These are phyloP conservation scores for Phrynosoma blainvillii DNA, from an alignment of 2,113 vertebrate species.

Conservation along the genomic window DNA sequence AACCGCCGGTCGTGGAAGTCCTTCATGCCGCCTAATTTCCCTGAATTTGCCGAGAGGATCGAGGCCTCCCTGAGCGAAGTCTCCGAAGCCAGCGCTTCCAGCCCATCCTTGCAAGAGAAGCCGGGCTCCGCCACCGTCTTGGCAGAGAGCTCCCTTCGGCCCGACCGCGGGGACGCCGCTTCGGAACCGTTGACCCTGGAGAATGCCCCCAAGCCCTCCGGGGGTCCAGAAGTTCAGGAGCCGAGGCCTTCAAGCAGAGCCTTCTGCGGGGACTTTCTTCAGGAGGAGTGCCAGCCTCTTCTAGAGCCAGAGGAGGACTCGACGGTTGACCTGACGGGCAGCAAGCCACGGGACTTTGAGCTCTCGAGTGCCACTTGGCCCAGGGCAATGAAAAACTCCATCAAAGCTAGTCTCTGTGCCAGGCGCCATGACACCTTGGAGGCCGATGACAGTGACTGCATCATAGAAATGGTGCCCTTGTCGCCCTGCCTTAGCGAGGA, in stretches of 20 bases:
- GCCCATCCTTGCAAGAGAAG: slow-evolving; percentile 84
- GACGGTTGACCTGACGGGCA: neutral
- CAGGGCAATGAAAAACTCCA: slow-evolving; percentile 75
- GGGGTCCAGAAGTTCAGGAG: slow-evolving; percentile 53
- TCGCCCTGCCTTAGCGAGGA: slow-evolving; percentile 94
- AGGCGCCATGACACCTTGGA: slow-evolving; percentile 79
- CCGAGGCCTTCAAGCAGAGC: slow-evolving; percentile 52
- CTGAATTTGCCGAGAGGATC: slow-evolving; percentile 92
- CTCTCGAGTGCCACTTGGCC: slow-evolving; percentile 83
- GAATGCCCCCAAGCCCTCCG: slow-evolving; percentile 67
- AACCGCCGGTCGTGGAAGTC: slow-evolving; percentile 97
- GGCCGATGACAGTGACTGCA: slow-evolving; percentile 68
- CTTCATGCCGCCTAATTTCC: slow-evolving; percentile 95
- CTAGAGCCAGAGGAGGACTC: slow-evolving; percentile 41
- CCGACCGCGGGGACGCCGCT: slow-evolving; percentile 60
- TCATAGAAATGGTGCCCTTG: slow-evolving; percentile 80
- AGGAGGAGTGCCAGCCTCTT: slow-evolving; percentile 68
- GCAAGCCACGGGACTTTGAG: slow-evolving; percentile 59
- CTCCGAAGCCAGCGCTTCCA: slow-evolving; percentile 77
- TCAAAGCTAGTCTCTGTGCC: slow-evolving; percentile 68
- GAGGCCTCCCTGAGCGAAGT: slow-evolving; percentile 86
- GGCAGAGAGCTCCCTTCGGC: slow-evolving; percentile 64
- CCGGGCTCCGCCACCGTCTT: slow-evolving; percentile 76
- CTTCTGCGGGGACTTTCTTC: slow-evolving; percentile 53
- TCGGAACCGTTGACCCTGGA: slow-evolving; percentile 74